Percentiles rank a stretch among this genome's conserved stretches.
Evolutionary conservation across 2,888 invertebrate genomes (phyloP).

Genomic region (Caenorhabditis japonica): DNA sequence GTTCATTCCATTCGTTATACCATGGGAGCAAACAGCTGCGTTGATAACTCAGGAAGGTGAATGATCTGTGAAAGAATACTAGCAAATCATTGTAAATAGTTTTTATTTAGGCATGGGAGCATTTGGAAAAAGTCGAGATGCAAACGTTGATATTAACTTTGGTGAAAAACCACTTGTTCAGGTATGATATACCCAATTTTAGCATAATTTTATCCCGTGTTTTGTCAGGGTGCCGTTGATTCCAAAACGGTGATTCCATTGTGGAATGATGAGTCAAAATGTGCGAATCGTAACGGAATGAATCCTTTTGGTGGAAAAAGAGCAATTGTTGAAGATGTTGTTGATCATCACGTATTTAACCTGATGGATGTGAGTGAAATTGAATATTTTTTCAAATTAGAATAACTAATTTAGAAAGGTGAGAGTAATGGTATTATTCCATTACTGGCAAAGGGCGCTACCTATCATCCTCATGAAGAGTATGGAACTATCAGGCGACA

Average conservation of each 20-base stretch:
- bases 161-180: conserved; percentile 57
- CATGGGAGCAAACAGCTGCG: conserved; percentile 65
- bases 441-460: conserved; percentile 55
- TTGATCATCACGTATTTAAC: conserved; percentile 71
- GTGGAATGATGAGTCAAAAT: conserved; percentile 61
- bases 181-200: conserved; percentile 24
- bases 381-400: neutral
- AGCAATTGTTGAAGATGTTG: conserved; percentile 63
- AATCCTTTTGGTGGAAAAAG: conserved; percentile 67
- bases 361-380: conserved; percentile 51
- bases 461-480: conserved; percentile 52
- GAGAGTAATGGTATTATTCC: conserved; percentile 60
- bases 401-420: conserved; percentile 45
- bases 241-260: conserved; percentile 72
- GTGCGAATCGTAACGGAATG: conserved; percentile 61
- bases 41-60: conserved; percentile 61
- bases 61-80: neutral
- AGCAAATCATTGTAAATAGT: neutral
- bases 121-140: conserved; percentile 65
- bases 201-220: neutral
- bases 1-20: conserved; percentile 71
- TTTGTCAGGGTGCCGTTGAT: conserved; percentile 67
- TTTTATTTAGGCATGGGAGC: conserved; percentile 70
- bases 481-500: conserved; percentile 64
- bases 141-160: conserved; percentile 58